A percentile compares a stretch with the other conserved stretches of the same genome.
These are phyloP conservation scores for Tenualosa thibaudeaui DNA, from an alignment of 2,797 vertebrate genomes.

Conservation along the genomic window DNA sequence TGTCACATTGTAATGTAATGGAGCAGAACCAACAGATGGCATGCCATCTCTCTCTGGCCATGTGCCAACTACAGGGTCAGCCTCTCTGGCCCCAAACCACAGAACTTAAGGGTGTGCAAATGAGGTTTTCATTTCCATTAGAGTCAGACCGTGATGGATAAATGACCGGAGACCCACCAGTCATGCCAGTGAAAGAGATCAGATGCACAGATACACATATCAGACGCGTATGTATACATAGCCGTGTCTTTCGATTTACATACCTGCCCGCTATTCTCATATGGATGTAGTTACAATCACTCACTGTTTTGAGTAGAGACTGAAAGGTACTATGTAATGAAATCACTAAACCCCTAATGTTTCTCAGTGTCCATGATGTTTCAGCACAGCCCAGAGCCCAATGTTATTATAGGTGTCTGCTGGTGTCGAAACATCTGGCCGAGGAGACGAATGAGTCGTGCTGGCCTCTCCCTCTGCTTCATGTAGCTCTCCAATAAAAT, in stretches of 20 bases:
- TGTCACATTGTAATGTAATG: neutral
- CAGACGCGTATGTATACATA: neutral
- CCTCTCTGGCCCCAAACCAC: neutral
- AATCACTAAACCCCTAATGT: constrained; percentile 32
- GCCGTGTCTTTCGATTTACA: neutral
- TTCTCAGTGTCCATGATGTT: constrained; percentile 40
- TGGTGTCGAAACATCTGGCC: constrained; percentile 50
- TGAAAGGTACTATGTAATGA: constrained; percentile 30
- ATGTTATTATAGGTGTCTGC: constrained; percentile 52
- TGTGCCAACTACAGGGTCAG: neutral
- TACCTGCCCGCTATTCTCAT: constrained; percentile 26
- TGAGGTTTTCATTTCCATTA: constrained; percentile 7
- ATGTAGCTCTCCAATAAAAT: neutral
- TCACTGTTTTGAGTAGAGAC: constrained; percentile 42
- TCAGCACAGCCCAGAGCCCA: constrained; percentile 32
- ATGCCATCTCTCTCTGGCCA: neutral
- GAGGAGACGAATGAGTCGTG: constrained; percentile 37
- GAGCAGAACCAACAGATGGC: neutral
- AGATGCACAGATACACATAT: constrained; percentile 1
- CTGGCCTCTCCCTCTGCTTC: neutral
- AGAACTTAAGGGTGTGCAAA: neutral
- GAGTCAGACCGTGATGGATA: constrained; percentile 1
- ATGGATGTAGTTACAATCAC: constrained; percentile 52
- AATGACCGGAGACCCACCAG: neutral
- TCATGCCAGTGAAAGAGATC: neutral